These are phyloP conservation scores for Epinotia ramella DNA, from an alignment of 2,888 invertebrate genomes.

Conservation along the genomic window DNA sequence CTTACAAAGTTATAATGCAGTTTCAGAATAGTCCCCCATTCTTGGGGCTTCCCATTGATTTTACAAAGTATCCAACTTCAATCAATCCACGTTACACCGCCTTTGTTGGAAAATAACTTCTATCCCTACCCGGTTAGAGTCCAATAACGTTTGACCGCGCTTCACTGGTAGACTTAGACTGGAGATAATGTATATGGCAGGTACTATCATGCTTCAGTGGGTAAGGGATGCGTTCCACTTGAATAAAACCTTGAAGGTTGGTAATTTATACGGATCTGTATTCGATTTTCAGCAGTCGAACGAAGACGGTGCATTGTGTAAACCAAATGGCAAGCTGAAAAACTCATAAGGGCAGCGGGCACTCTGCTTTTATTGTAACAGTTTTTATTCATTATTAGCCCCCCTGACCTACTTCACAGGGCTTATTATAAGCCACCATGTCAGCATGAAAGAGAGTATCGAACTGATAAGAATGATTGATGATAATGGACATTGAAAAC, in stretches of 20 bases:
- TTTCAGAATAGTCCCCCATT: conserved; percentile 37
- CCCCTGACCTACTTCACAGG: background rate
- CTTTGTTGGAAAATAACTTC: conserved; percentile 3
- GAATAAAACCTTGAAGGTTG: conserved; percentile 24
- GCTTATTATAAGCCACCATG: conserved; percentile 28
- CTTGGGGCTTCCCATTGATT: conserved; percentile 34
- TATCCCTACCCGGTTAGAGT: background rate
- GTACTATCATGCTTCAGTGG: conserved; percentile 22
- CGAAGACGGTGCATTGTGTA: background rate
- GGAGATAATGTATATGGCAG: conserved; percentile 22
- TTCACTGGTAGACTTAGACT: conserved; percentile 10
- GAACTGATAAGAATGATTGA: conserved; percentile 42
- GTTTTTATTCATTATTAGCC: conserved; percentile 3
- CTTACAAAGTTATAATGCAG: conserved; percentile 40
- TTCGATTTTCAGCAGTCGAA: background rate
- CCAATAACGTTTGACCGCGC: background rate
- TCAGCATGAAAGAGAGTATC: conserved; percentile 35
- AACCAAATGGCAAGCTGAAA: background rate
- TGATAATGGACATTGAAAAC: conserved; percentile 28
- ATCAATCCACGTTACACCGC: conserved; percentile 30
- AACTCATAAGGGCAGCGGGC: background rate
- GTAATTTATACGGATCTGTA: conserved; percentile 12
- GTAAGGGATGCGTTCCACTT: conserved; percentile 22
- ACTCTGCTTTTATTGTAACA: background rate
- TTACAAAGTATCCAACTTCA: conserved; percentile 41